Conservation (phyloP, 2,113 vertebrate species). For the Cebus imitator region DNA sequence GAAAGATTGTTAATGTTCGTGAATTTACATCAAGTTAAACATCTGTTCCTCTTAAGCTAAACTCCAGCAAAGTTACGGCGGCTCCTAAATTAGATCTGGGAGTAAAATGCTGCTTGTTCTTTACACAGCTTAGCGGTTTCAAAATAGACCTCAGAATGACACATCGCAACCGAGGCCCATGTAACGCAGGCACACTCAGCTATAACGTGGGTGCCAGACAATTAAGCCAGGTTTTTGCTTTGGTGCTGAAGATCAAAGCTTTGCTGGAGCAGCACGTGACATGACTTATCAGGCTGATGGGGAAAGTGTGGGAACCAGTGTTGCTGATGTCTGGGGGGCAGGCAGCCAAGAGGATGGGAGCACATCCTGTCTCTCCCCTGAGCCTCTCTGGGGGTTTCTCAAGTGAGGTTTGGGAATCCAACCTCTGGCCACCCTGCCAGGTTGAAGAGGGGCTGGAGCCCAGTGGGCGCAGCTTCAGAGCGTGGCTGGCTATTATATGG, state of each 20-base stretch:
- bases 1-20: conserved; percentile 74
- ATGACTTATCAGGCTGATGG: background rate
- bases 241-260: rapidly evolving
- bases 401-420: background rate
- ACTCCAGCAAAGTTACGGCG: conserved; percentile 61
- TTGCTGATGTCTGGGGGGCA: background rate
- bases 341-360: background rate
- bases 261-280: background rate
- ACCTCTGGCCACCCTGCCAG: background rate
- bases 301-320: background rate
- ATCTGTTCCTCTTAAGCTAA: conserved; percentile 80
- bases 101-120: conserved; percentile 54
- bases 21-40: conserved; percentile 83
- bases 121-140: conserved; percentile 50
- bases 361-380: background rate
- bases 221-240: background rate
- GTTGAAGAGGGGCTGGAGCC: background rate
- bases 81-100: conserved; percentile 67
- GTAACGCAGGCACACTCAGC: background rate
- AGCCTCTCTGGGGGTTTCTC: background rate
- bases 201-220: background rate
- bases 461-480: rapidly evolving
- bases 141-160: conserved; percentile 41
- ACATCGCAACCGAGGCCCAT: background rate
- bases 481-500: background rate